Percentiles rank a stretch among this genome's conserved stretches.
These are phyloP conservation scores for Latheticus oryzae DNA, from an alignment of 2,888 invertebrate genomes.

Conservation along the genomic window DNA sequence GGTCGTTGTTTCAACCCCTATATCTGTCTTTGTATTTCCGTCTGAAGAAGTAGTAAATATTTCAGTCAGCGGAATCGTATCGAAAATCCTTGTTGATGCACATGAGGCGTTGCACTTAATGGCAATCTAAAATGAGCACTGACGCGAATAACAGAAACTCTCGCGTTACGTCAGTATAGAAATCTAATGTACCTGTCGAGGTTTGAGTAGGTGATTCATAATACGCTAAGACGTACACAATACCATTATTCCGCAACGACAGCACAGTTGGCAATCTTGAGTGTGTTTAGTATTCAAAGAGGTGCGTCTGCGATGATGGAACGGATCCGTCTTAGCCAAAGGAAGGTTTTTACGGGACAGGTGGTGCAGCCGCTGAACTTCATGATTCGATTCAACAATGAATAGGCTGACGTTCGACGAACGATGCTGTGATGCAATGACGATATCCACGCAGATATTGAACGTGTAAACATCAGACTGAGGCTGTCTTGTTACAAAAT, in stretches of 20 bases:
- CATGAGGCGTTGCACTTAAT: constrained; percentile 21
- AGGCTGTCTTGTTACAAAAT: no score
- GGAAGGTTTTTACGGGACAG: constrained; percentile 21
- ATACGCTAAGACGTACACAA: constrained; percentile 35
- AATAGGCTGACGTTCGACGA: neutral
- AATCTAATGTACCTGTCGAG: constrained; percentile 40
- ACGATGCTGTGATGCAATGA: no score
- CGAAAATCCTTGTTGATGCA: constrained; percentile 3
- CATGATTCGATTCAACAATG: constrained; percentile 10
- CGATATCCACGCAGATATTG: neutral
- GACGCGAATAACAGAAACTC: constrained; percentile 27
- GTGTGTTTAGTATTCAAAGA: constrained; percentile 31
- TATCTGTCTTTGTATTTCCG: no score
- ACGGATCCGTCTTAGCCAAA: constrained; percentile 22
- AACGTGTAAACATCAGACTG: no score
- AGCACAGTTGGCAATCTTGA: constrained; percentile 33
- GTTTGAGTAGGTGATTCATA: constrained; percentile 35
- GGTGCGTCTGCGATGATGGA: constrained; percentile 30
- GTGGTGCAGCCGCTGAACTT: constrained; percentile 12
- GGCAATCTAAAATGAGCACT: constrained; percentile 28
- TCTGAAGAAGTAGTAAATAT: no score
- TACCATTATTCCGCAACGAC: constrained; percentile 30
- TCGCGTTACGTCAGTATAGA: constrained; percentile 23
- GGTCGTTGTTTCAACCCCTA: no score
- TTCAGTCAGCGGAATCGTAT: constrained; percentile 9